These are phyloP conservation scores for Megamerina dolium DNA, from an alignment of 2,888 invertebrate species.

Conservation along the genomic window DNA sequence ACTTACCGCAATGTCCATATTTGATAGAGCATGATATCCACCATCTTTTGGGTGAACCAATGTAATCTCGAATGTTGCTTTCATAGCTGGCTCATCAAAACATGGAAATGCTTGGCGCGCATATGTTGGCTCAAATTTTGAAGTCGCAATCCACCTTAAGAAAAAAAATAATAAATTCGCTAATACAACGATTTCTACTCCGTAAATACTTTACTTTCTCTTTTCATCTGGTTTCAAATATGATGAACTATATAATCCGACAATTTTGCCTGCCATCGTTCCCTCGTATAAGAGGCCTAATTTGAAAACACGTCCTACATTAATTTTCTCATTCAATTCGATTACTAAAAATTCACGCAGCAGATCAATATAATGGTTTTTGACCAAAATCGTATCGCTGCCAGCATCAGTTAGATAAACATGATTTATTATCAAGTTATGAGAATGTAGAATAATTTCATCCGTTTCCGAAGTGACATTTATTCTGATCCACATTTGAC, in stretches of 20 bases:
- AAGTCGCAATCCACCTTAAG: conserved; percentile 74
- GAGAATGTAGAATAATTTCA: conserved; percentile 57
- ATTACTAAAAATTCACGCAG: conserved; percentile 39
- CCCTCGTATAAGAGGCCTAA: conserved; percentile 54
- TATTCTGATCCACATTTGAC: conserved; percentile 53
- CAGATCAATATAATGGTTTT: conserved; percentile 24
- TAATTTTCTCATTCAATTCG: conserved; percentile 29
- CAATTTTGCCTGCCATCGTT: conserved; percentile 61
- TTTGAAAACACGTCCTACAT: conserved; percentile 10
- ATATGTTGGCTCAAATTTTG: conserved; percentile 92
- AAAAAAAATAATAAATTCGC: conserved; percentile 1
- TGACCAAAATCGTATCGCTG: conserved; percentile 26
- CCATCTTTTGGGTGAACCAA: conserved; percentile 64
- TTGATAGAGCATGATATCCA: conserved; percentile 72
- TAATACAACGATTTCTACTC: background rate
- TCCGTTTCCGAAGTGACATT: conserved; percentile 48
- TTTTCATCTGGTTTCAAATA: conserved; percentile 51
- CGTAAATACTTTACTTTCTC: conserved; percentile 20
- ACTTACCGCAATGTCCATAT: conserved; percentile 69
- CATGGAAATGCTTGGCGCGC: conserved; percentile 92
- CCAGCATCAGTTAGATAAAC: conserved; percentile 24
- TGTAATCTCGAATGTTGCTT: conserved; percentile 76
- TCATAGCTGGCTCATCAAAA: conserved; percentile 89
- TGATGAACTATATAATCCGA: conserved; percentile 68
- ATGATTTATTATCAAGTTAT: conserved; percentile 51